A percentile compares a stretch with the other conserved stretches of the same genome.
Conservation (phyloP, 2,797 vertebrate species). For the Sphenodon punctatus region DNA sequence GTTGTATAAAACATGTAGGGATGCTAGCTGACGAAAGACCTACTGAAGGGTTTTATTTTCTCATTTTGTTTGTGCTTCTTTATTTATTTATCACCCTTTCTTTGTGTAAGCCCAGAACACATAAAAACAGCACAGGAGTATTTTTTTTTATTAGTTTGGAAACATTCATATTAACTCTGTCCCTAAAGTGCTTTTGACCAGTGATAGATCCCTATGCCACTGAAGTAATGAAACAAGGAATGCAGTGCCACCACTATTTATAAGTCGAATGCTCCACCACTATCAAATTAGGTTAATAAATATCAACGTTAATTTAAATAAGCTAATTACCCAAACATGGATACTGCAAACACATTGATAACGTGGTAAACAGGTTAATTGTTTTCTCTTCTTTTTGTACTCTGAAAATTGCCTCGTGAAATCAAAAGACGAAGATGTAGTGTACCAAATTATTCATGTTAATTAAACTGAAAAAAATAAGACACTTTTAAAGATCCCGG, state of each 20-base stretch:
- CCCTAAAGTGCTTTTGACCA: background rate
- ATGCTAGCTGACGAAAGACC: background rate
- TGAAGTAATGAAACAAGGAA: background rate
- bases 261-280: background rate
- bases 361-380: slow-evolving; percentile 23
- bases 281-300: slow-evolving; percentile 27
- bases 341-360: background rate
- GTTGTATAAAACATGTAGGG: background rate
- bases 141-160: background rate
- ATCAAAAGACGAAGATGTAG: background rate
- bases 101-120: background rate
- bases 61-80: background rate
- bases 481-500: fast-evolving
- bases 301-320: slow-evolving; percentile 14
- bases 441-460: background rate
- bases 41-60: background rate
- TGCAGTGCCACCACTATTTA: background rate
- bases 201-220: background rate
- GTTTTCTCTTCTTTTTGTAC: background rate
- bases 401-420: background rate
- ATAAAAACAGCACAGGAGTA: background rate
- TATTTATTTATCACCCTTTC: background rate
- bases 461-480: background rate
- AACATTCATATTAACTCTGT: background rate
- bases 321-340: background rate